Evolutionary conservation across 1,140 invertebrate genomes (phyloP).

Genomic region (Olivierus martensii): DNA sequence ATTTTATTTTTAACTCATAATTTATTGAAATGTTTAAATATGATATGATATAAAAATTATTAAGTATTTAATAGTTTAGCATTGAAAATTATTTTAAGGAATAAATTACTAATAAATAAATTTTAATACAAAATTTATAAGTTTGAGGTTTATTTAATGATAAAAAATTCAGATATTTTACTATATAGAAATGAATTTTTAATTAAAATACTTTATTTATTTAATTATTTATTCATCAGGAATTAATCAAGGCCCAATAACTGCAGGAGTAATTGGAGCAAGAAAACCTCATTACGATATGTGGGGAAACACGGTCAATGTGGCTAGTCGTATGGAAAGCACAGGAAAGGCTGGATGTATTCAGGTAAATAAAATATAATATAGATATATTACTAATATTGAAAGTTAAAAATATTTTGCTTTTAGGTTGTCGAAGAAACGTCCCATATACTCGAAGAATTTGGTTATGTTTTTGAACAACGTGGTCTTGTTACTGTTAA

Average conservation of each 20-base stretch:
- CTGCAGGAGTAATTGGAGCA: slow-evolving; percentile 85
- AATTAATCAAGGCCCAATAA: slow-evolving; percentile 90
- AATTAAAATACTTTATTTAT: too few relatives aligned
- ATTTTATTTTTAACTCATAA: too few relatives aligned
- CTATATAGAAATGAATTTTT: too few relatives aligned
- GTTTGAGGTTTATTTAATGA: too few relatives aligned
- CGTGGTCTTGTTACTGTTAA: slow-evolving; percentile 83
- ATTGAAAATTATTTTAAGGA: too few relatives aligned
- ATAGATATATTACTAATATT: not conserved
- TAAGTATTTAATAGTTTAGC: too few relatives aligned
- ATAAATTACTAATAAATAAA: too few relatives aligned
- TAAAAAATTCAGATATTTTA: too few relatives aligned
- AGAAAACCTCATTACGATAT: slow-evolving; percentile 93
- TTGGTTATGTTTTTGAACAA: slow-evolving; percentile 81
- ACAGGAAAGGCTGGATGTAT: slow-evolving; percentile 89
- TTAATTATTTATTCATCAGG: slow-evolving; percentile 33
- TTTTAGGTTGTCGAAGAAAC: slow-evolving; percentile 82
- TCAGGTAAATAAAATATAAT: slow-evolving; percentile 45
- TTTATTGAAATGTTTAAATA: too few relatives aligned
- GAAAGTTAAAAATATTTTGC: not conserved
- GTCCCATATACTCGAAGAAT: slow-evolving; percentile 63
- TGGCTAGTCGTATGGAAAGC: slow-evolving; percentile 90
- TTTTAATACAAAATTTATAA: too few relatives aligned
- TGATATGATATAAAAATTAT: too few relatives aligned
- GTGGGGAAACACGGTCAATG: slow-evolving; percentile 83